phyloP scores from a whole-genome alignment of 2,113 vertebrate genomes.

The Antigone vipio region DNA sequence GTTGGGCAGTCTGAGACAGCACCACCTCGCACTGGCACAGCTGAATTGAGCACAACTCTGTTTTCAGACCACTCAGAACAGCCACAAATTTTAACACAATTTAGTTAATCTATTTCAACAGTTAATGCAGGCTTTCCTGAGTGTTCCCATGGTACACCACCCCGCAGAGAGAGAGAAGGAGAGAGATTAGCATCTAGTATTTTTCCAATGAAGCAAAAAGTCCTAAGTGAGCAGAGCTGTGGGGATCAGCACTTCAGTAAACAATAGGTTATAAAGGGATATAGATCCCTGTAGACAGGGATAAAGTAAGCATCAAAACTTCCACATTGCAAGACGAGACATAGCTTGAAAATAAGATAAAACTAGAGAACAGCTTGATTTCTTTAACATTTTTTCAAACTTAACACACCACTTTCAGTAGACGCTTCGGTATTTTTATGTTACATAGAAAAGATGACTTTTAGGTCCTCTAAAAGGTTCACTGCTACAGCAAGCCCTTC shows the following conservation, averaged over 20 bases:
- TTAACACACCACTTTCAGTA: background rate
- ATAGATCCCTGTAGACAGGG: background rate
- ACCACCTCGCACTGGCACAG: fast-evolving
- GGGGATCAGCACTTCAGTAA: background rate
- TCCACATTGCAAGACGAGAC: background rate
- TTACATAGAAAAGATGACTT: background rate
- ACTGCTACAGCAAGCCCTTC: background rate
- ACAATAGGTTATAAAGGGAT: background rate
- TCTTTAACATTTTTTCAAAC: background rate
- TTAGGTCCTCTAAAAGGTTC: background rate
- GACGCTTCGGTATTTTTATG: background rate
- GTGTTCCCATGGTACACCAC: background rate
- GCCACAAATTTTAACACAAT: background rate
- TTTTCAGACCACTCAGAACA: background rate
- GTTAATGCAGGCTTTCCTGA: background rate
- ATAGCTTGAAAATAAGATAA: background rate
- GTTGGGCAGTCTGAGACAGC: background rate
- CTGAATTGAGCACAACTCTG: background rate
- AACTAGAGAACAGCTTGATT: background rate
- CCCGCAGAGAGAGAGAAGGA: background rate
- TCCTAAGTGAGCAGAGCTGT: background rate
- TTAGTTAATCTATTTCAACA: background rate
- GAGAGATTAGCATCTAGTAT: background rate
- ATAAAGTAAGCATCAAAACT: background rate
- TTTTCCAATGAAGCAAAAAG: background rate